A percentile compares a stretch with the other conserved stretches of the same genome.
These are phyloP conservation scores for Rhagoletis zephyria DNA, from an alignment of 1,140 invertebrate species.

Conservation along the genomic window DNA sequence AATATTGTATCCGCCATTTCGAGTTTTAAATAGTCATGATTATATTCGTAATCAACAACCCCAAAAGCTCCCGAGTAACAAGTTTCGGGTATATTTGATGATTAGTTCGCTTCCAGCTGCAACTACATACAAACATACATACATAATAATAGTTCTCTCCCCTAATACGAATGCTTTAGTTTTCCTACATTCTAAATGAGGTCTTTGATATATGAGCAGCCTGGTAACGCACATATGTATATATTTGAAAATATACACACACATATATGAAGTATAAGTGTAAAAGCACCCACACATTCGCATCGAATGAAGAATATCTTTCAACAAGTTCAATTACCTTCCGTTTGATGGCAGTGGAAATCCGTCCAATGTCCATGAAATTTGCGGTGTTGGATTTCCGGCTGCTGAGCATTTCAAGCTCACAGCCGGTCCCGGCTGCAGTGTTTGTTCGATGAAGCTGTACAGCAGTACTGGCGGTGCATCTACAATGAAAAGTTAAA, in stretches of 20 bases:
- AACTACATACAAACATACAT: too few species aligned
- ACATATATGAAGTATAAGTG: background rate
- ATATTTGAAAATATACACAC: background rate
- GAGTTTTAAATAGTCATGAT: too few species aligned
- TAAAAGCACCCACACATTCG: background rate
- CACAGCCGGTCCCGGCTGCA: slow-evolving; percentile 87
- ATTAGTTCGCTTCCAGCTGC: too few species aligned
- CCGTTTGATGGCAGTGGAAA: slow-evolving; percentile 82
- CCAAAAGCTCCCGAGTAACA: too few species aligned
- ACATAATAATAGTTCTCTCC: too few species aligned
- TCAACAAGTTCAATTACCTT: slow-evolving; percentile 77
- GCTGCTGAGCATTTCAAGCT: slow-evolving; percentile 89
- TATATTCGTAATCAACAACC: too few species aligned
- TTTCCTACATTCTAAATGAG: too few species aligned
- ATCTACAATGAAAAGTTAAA: slow-evolving; percentile 77
- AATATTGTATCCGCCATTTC: too few species aligned
- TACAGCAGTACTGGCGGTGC: slow-evolving; percentile 86
- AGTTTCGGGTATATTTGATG: too few species aligned
- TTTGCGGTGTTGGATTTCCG: slow-evolving; percentile 88
- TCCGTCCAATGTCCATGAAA: slow-evolving; percentile 87
- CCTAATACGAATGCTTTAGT: too few species aligned
- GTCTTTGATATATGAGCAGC: too few species aligned
- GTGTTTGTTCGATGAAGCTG: slow-evolving; percentile 87
- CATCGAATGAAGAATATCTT: slow-evolving; percentile 1
- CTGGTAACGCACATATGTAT: too few species aligned